Conservation (phyloP, 1,140 invertebrate species). For the Drosophila ercepeae region DNA sequence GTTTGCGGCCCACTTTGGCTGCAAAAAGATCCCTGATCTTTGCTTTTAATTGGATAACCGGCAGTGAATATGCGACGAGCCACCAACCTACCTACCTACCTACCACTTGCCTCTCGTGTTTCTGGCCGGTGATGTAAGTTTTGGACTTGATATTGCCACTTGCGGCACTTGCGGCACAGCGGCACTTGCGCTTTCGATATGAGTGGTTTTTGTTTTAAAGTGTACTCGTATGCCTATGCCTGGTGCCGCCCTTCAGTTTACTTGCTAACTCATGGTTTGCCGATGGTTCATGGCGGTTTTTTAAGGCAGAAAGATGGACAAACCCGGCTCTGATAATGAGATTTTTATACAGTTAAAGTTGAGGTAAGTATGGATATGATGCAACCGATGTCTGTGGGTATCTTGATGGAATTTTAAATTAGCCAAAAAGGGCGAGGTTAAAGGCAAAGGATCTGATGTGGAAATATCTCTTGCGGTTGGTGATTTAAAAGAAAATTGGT, state of each 20-base stretch:
- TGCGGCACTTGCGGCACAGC: slow-evolving; percentile 43
- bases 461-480: too few species aligned
- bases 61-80: slow-evolving; percentile 30
- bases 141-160: slow-evolving; percentile 80
- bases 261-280: slow-evolving; percentile 37
- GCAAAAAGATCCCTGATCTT: slow-evolving; percentile 75
- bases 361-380: slow-evolving; percentile 19
- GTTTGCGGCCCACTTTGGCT: slow-evolving; percentile 49
- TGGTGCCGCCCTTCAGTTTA: slow-evolving; percentile 31
- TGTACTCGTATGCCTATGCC: not conserved
- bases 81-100: not conserved
- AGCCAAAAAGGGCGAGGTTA: too few species aligned
- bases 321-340: slow-evolving; percentile 22
- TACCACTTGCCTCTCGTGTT: slow-evolving; percentile 34
- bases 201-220: slow-evolving; percentile 4
- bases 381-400: slow-evolving; percentile 21
- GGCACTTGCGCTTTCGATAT: slow-evolving; percentile 35
- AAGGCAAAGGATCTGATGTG: too few species aligned
- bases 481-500: too few species aligned
- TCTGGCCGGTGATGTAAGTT: slow-evolving; percentile 62
- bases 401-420: slow-evolving; percentile 2
- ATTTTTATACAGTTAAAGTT: slow-evolving; percentile 16
- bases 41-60: slow-evolving; percentile 79
- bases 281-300: slow-evolving; percentile 34
- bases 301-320: slow-evolving; percentile 14